These are phyloP conservation scores for Bucorvus abyssinicus DNA, from an alignment of 2,797 vertebrate species.

Conservation along the genomic window DNA sequence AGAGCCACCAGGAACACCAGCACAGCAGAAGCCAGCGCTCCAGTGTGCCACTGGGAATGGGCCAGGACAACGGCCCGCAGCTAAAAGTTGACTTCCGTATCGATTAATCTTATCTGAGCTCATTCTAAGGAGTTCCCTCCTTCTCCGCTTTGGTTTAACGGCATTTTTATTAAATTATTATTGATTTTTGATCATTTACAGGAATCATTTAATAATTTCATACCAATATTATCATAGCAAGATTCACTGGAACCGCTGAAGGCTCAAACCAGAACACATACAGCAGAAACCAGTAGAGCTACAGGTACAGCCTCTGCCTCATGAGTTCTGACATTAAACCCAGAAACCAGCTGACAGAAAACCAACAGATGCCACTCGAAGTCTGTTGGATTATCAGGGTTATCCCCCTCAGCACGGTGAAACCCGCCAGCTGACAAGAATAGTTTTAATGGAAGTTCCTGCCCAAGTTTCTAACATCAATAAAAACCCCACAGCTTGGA, in stretches of 20 bases:
- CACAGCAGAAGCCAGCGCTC: accelerated
- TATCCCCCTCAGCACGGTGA: not conserved
- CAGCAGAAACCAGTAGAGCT: not conserved
- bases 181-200: not conserved
- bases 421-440: not conserved
- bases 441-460: not conserved
- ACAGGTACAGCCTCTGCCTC: not conserved
- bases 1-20: not conserved
- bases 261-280: not conserved
- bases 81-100: not conserved
- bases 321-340: not conserved
- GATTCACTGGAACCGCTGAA: accelerated
- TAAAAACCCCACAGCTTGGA: not conserved
- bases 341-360: not conserved
- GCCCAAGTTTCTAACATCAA: not conserved
- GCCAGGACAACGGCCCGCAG: not conserved
- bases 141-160: not conserved
- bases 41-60: not conserved
- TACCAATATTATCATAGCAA: not conserved
- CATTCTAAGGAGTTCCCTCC: not conserved
- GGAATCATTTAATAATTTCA: not conserved
- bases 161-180: not conserved
- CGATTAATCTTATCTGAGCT: not conserved
- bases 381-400: not conserved
- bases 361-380: not conserved